phyloP scores from a whole-genome alignment of 2,888 invertebrate species.

The Cordilura impudica region DNA sequence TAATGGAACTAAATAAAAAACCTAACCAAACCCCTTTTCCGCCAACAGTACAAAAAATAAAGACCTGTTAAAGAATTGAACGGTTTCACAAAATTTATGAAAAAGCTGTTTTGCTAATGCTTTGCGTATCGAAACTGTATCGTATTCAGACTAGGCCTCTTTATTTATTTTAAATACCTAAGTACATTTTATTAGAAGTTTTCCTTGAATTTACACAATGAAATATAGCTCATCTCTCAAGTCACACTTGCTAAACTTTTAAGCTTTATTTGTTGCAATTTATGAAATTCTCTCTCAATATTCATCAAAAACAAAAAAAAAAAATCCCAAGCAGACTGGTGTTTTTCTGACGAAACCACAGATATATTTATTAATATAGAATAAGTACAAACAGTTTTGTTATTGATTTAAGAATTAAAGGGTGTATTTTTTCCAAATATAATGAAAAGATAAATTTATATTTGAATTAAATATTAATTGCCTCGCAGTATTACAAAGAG shows the following conservation, averaged over 20 bases:
- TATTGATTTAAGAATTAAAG: conserved; percentile 39
- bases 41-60: too few relatives aligned
- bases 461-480: neutral
- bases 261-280: neutral
- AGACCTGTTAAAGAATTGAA: too few relatives aligned
- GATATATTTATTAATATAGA: conserved; percentile 26
- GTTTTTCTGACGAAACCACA: conserved; percentile 2
- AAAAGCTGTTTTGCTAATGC: too few relatives aligned
- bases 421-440: conserved; percentile 25
- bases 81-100: too few relatives aligned
- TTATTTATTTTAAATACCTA: too few relatives aligned
- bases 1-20: too few relatives aligned
- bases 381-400: conserved; percentile 46
- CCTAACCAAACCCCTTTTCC: too few relatives aligned
- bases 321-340: neutral
- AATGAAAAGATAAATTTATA: neutral
- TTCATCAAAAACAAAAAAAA: neutral
- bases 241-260: neutral
- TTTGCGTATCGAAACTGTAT: too few relatives aligned
- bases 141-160: too few relatives aligned
- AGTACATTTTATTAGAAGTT: too few relatives aligned
- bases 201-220: too few relatives aligned
- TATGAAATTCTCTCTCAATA: neutral
- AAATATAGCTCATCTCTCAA: neutral
- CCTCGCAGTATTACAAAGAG: neutral